A percentile compares a stretch with the other conserved stretches of the same genome.
Conservation (phyloP, 2,113 vertebrate genomes). For the Nycticebus coucang region DNA sequence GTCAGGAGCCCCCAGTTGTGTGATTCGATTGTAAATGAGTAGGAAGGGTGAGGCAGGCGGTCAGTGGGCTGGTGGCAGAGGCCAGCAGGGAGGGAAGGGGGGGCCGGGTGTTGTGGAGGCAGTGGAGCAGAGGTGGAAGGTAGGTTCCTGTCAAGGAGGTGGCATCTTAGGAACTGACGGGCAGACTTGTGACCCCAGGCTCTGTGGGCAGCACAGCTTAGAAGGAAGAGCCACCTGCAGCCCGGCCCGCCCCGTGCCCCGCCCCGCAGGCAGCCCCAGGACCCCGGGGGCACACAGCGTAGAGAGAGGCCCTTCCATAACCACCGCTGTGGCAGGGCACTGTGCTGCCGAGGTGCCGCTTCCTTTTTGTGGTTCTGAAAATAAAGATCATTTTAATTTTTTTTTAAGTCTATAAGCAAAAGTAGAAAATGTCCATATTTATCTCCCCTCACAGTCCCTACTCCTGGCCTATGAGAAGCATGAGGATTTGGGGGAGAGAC, state of each 20-base stretch:
- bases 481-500: not conserved
- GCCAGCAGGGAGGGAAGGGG: not conserved
- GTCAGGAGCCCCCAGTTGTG: not conserved
- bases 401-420: not conserved
- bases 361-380: slow-evolving; percentile 31
- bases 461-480: not conserved
- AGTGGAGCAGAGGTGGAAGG: not conserved
- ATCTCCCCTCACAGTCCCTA: not conserved
- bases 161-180: not conserved
- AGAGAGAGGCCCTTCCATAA: accelerated
- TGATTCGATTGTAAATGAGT: not conserved
- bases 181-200: not conserved
- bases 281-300: not conserved
- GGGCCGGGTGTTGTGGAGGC: too few species aligned
- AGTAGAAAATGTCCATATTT: not conserved
- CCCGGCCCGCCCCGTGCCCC: too few species aligned
- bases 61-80: not conserved
- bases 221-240: not conserved
- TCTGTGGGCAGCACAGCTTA: not conserved
- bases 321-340: accelerated
- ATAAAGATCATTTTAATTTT: slow-evolving; percentile 3
- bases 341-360: accelerated
- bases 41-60: accelerated
- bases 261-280: accelerated
- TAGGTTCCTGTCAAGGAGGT: not conserved